phyloP scores from a whole-genome alignment of 2,888 invertebrate species.

The Cephus pygmeus region DNA sequence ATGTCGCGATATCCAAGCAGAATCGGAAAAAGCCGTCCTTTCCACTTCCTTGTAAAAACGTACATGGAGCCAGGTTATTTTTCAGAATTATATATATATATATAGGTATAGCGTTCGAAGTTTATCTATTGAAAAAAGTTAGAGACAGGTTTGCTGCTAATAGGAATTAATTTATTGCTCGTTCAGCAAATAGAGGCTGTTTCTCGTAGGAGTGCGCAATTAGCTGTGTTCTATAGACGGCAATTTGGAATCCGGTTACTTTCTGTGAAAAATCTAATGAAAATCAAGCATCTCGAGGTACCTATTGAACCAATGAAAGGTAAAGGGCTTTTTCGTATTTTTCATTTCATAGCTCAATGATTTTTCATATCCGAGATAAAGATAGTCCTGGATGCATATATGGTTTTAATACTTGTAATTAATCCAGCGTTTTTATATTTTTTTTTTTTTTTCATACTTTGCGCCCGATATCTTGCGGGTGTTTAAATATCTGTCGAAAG shows the following conservation, averaged over 20 bases:
- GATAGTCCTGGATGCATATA: background rate
- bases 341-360: background rate
- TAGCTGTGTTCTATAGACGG: slow-evolving; percentile 20
- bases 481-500: background rate
- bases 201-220: slow-evolving; percentile 21
- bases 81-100: background rate
- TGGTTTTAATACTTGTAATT: background rate
- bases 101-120: background rate
- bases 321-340: background rate
- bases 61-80: background rate
- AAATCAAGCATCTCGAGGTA: slow-evolving; percentile 22
- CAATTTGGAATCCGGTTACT: slow-evolving; percentile 28
- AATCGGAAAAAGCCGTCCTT: background rate
- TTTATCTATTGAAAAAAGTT: background rate
- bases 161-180: slow-evolving; percentile 40
- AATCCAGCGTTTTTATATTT: background rate
- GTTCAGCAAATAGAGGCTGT: slow-evolving; percentile 28
- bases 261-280: slow-evolving; percentile 41
- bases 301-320: background rate
- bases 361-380: background rate
- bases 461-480: background rate
- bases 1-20: slow-evolving; percentile 13
- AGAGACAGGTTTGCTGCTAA: slow-evolving; percentile 6
- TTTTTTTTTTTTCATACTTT: background rate
- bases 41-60: background rate